These are phyloP conservation scores for Protaetia brevitarsis DNA, from an alignment of 1,140 invertebrate genomes.

Conservation along the genomic window DNA sequence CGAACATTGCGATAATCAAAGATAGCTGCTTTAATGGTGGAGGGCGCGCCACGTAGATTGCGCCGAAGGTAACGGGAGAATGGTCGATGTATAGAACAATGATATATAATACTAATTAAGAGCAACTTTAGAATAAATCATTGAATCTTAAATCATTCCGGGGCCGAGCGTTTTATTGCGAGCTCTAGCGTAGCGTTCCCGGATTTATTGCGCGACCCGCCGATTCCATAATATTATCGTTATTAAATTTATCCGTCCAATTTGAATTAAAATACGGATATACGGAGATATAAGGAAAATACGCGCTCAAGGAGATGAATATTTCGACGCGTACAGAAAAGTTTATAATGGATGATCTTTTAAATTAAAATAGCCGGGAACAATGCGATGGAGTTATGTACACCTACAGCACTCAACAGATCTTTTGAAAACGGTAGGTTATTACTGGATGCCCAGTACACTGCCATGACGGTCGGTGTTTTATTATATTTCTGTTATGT, in stretches of 20 bases:
- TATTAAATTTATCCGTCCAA: background rate
- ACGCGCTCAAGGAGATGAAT: background rate
- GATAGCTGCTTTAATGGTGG: too few species aligned
- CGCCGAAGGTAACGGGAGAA: background rate
- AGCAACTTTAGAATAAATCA: background rate
- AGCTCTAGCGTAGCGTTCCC: background rate
- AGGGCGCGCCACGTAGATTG: background rate
- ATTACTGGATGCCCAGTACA: too few species aligned
- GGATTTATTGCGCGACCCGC: background rate
- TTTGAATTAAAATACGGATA: constrained; percentile 3
- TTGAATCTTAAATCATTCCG: background rate
- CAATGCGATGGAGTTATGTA: too few species aligned
- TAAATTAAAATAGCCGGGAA: too few species aligned
- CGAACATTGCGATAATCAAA: background rate
- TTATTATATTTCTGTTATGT: too few species aligned
- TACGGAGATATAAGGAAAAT: background rate
- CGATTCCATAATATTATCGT: background rate
- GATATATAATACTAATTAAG: constrained; percentile 6
- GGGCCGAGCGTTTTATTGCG: background rate
- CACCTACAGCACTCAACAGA: too few species aligned
- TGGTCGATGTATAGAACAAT: background rate
- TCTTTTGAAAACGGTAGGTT: too few species aligned
- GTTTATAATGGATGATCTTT: too few species aligned
- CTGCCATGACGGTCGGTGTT: too few species aligned
- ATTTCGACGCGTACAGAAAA: too few species aligned